Evolutionary conservation across 1,140 invertebrate genomes (phyloP).

Genomic region (Diorhabda elongata): DNA sequence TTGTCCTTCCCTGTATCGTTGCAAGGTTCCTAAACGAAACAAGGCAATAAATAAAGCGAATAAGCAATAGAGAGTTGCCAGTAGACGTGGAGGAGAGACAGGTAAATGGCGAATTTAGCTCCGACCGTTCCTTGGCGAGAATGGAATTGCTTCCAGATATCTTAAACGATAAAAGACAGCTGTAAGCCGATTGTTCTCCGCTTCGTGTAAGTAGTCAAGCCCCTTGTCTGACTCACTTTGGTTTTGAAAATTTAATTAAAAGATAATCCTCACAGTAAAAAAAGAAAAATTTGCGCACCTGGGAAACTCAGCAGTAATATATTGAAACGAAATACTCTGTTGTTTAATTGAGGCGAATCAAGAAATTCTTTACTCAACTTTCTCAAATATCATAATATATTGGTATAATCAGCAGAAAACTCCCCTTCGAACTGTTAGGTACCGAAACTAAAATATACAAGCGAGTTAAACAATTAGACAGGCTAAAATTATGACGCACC

Average conservation of each 20-base stretch:
- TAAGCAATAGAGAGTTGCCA: conserved; percentile 32
- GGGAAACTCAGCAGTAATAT: background rate
- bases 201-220: conserved; percentile 1
- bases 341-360: no score
- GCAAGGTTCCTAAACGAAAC: conserved; percentile 27
- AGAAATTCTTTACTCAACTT: no score
- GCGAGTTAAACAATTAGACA: no score
- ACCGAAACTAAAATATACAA: no score
- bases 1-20: background rate
- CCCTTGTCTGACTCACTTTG: background rate
- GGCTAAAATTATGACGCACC: no score
- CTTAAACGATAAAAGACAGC: conserved; percentile 29
- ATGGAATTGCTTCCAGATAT: conserved; percentile 30
- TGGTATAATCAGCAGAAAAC: no score
- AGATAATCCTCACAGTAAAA: background rate
- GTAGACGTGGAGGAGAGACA: conserved; percentile 27
- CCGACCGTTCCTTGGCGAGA: conserved; percentile 33
- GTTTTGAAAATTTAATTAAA: background rate
- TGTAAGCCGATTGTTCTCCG: conserved; percentile 32
- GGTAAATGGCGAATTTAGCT: conserved; percentile 26
- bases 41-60: conserved; percentile 43
- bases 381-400: no score
- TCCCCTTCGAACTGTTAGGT: no score
- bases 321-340: no score
- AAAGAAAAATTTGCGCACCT: background rate